phyloP scores from a whole-genome alignment of 1,140 invertebrate species.

The Mizuhopecten yessoensis region DNA sequence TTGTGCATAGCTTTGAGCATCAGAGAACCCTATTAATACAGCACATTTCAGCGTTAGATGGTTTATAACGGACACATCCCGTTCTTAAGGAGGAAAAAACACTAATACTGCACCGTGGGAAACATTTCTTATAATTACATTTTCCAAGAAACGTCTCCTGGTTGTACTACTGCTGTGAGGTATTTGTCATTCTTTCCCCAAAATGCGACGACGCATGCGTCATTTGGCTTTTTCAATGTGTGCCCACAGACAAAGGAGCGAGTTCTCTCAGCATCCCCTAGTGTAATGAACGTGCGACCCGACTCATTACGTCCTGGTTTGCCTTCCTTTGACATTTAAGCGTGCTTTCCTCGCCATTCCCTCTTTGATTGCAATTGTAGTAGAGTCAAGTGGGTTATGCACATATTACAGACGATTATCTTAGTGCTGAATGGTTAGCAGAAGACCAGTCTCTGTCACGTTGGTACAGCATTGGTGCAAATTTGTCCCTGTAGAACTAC shows the following conservation, averaged over 20 bases:
- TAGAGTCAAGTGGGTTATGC: neutral
- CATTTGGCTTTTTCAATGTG: no score
- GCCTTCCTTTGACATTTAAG: neutral
- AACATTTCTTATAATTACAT: slow-evolving; percentile 14
- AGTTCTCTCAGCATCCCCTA: neutral
- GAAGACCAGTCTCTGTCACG: no score
- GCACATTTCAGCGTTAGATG: neutral
- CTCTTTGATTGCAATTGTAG: neutral
- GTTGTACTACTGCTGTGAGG: neutral
- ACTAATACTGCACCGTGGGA: neutral
- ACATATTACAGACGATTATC: neutral
- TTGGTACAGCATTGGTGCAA: no score
- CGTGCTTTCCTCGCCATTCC: neutral
- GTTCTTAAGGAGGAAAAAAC: neutral
- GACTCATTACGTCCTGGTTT: neutral
- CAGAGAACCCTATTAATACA: neutral
- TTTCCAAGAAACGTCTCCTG: neutral
- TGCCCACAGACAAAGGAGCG: no score
- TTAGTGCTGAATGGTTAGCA: neutral
- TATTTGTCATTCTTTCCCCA: no score
- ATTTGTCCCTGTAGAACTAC: no score
- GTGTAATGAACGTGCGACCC: neutral
- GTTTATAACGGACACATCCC: neutral
- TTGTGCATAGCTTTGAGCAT: neutral
- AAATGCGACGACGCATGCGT: no score